Conservation (phyloP, 2,113 vertebrate species). For the Todiramphus chloris region DNA sequence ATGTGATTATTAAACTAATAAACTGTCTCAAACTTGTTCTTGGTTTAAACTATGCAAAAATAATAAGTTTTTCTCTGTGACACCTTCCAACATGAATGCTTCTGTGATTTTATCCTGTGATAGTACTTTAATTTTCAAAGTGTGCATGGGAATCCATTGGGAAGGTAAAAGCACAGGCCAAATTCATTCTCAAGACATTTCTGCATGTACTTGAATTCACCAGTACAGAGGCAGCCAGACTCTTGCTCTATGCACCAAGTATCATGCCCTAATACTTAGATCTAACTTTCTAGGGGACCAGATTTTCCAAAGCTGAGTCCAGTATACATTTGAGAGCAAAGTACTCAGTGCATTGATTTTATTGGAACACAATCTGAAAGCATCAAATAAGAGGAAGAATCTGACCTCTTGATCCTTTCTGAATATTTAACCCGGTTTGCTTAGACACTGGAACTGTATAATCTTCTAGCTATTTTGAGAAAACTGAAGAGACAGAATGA, state of each 20-base stretch:
- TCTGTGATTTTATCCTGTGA: background rate
- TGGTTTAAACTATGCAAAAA: background rate
- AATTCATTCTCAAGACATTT: background rate
- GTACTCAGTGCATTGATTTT: background rate
- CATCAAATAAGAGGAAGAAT: background rate
- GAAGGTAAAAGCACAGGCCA: background rate
- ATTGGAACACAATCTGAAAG: background rate
- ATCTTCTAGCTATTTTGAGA: background rate
- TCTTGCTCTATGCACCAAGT: background rate
- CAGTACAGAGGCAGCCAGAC: background rate
- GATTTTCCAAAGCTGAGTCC: background rate
- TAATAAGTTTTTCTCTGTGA: background rate
- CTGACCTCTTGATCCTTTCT: background rate
- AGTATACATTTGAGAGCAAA: fast-evolving
- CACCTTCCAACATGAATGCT: background rate
- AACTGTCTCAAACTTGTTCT: background rate
- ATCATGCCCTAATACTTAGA: background rate
- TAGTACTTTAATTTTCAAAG: background rate
- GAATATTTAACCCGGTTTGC: background rate
- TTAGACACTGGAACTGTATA: background rate
- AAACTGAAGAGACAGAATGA: background rate
- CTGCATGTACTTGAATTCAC: background rate
- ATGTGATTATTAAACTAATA: background rate
- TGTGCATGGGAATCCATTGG: background rate
- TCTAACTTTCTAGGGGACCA: background rate